Evolutionary conservation across 2,113 vertebrate genomes (phyloP).

Genomic region (Ranitomeya imitator): DNA sequence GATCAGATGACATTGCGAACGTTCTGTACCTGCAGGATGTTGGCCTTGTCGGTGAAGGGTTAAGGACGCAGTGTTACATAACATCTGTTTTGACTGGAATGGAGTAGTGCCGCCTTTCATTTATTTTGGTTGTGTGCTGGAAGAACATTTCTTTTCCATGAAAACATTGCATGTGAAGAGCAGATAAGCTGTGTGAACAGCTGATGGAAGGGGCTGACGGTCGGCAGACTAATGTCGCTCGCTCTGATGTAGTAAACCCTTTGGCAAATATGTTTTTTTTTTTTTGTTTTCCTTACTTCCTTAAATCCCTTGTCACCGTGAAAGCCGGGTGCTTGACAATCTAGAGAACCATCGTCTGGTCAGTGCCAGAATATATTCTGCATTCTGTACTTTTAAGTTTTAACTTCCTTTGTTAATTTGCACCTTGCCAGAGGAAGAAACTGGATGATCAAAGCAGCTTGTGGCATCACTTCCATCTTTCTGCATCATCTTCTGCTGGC

Average conservation of each 20-base stretch:
- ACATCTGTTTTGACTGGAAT: conserved; percentile 3
- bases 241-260: conserved; percentile 24
- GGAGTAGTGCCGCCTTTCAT: background rate
- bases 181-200: conserved; percentile 39
- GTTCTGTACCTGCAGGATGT: background rate
- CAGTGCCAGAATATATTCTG: background rate
- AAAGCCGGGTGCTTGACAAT: background rate
- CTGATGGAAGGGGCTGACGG: conserved; percentile 28
- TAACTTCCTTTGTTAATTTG: background rate
- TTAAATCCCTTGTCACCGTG: background rate
- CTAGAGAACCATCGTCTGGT: conserved; percentile 11
- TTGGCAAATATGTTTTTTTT: background rate
- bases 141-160: conserved; percentile 49
- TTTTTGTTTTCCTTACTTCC: background rate
- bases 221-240: background rate
- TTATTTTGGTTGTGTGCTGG: conserved; percentile 17
- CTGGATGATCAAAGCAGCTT: background rate
- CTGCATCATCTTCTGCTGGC: background rate
- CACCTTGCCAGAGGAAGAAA: background rate
- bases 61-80: background rate
- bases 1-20: no score
- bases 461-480: background rate
- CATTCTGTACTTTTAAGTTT: background rate
- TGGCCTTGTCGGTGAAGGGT: background rate
- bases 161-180: conserved; percentile 35